Conservation (phyloP, 2,888 invertebrate species). For the Tetheella fluctuosa region DNA sequence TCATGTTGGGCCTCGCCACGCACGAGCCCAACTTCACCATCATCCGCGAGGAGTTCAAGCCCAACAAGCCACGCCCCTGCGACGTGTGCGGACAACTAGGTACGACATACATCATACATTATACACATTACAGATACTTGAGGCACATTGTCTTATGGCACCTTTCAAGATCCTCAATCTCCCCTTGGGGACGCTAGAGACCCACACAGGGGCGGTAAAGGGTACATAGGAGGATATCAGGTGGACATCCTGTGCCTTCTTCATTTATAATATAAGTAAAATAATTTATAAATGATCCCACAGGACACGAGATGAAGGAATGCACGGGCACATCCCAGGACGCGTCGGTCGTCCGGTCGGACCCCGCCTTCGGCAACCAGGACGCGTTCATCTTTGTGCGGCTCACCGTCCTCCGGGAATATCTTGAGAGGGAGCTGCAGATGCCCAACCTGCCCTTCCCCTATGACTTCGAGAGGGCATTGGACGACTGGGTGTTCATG, state of each 20-base stretch:
- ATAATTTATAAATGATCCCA: neutral
- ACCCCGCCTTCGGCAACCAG: slow-evolving; percentile 88
- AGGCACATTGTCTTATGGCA: too few species aligned
- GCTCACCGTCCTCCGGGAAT: slow-evolving; percentile 96
- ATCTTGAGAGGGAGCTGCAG: slow-evolving; percentile 93
- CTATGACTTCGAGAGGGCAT: slow-evolving; percentile 96
- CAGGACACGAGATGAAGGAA: slow-evolving; percentile 97
- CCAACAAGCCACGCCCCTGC: slow-evolving; percentile 97
- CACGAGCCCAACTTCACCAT: slow-evolving; percentile 99
- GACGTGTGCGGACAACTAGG: slow-evolving; percentile 95
- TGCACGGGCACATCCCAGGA: slow-evolving; percentile 90
- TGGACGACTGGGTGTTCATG: slow-evolving; percentile 99
- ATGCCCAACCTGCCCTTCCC: slow-evolving; percentile 97
- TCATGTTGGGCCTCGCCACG: slow-evolving; percentile 99
- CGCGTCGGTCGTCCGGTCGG: slow-evolving; percentile 83
- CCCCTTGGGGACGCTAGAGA: too few species aligned
- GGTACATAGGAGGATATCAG: too few species aligned
- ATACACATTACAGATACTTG: too few species aligned
- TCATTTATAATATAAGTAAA: too few species aligned
- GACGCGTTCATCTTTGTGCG: slow-evolving; percentile 96
- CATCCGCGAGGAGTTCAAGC: slow-evolving; percentile 98
- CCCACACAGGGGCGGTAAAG: too few species aligned
- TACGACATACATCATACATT: slow-evolving; percentile 50
- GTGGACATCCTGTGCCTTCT: too few species aligned
- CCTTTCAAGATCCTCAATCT: too few species aligned